Conservation (phyloP, 2,888 invertebrate species). For the Serrognathus titanus region DNA sequence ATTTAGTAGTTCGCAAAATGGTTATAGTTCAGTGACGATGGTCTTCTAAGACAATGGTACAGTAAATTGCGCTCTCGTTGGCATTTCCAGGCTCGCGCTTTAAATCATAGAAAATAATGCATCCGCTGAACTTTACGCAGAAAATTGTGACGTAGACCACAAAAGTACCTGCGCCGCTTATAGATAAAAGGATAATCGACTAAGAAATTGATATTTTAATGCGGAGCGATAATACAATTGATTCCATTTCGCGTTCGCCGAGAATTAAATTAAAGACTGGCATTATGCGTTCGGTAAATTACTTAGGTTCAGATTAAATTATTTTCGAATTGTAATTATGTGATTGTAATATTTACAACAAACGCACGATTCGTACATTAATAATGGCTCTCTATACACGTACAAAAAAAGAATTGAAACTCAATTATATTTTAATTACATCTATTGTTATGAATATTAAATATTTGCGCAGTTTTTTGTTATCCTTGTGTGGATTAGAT, state of each 20-base stretch:
- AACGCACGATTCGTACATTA: too few relatives aligned
- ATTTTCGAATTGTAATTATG: too few relatives aligned
- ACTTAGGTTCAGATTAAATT: too few relatives aligned
- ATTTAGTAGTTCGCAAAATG: conserved; percentile 27
- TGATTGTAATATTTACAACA: too few relatives aligned
- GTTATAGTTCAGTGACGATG: conserved; percentile 33
- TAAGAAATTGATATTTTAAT: background rate
- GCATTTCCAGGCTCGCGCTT: conserved; percentile 9
- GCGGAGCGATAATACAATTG: background rate
- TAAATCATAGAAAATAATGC: conserved; percentile 12
- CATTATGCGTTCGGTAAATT: background rate
- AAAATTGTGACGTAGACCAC: conserved; percentile 13
- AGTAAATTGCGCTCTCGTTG: conserved; percentile 25
- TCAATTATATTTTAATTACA: too few relatives aligned
- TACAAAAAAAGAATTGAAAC: too few relatives aligned
- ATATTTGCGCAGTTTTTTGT: too few relatives aligned
- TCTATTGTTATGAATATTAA: too few relatives aligned
- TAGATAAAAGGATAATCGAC: background rate
- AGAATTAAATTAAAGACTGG: background rate
- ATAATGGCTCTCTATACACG: too few relatives aligned
- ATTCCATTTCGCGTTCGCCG: background rate
- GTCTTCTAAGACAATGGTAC: conserved; percentile 28
- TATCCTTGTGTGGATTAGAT: too few relatives aligned
- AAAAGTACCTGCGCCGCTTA: background rate
- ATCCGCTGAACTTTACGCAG: conserved; percentile 13